Evolutionary conservation across 2,888 invertebrate species (phyloP), one percentile per base, ranked within the genome.

Genomic region (Galeopsomyia nigrocyanea): DNA sequence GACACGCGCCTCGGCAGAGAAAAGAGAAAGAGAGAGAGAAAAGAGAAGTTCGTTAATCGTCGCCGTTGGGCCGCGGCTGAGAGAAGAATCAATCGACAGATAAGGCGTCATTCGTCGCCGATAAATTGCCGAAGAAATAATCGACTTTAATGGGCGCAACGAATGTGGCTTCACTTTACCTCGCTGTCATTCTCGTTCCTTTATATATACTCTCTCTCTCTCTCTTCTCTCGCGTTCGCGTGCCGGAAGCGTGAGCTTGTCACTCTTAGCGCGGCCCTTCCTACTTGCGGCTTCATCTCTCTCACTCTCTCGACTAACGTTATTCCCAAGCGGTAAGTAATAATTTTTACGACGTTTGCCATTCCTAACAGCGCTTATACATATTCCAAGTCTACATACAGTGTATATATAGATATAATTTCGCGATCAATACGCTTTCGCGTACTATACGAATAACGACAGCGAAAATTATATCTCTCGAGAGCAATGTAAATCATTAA

Each of bases 41-140:
- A 22, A 56, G 22, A 22, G 22, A 17, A 47, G 39, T 39, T 39
- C 39, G 39, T 39, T 39, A 39, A 39, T 39, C 39, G 39, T 39
- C 39, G 7, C 13, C 13, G 39, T 17, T 17, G 56, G 10, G 60
- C n/a, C 61, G 50, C 61, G 22, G 5, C 26, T 26, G 5, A 26
- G 55, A 47, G 14, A 60, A 26, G 47, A 73, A 73, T 73, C 56
- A 68, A 68, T 73, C 65, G 64, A 60, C 68, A 56, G 72, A 68
- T 72, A 65, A 61, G 60, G 46, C 67, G 53, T 73, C 56, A 53
- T 22, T 49, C 49, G 49, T 56, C 60, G 31, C 51, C 49, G 31
- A 70, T 74, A 63, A 67, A 57, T 67, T 62, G 58, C 62, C 53
- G 16, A 31, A 49, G 47, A 61, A 67, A 55, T 74, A 67, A 67